phyloP scores from a whole-genome alignment of 2,888 invertebrate genomes.

The Perdita meconis region DNA sequence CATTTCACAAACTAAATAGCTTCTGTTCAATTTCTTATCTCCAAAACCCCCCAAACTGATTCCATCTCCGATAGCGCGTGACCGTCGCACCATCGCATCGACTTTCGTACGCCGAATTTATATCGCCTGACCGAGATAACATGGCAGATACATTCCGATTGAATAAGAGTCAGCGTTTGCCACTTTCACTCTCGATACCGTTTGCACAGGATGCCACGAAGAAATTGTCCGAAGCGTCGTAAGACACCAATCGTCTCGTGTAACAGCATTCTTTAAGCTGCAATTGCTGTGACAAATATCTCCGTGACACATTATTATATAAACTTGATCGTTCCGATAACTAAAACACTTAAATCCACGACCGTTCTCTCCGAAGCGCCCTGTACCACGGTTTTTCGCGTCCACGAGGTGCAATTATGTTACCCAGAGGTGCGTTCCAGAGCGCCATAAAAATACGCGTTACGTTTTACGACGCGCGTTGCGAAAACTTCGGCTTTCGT shows the following conservation, averaged over 20 bases:
- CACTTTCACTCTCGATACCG: slow-evolving; percentile 48
- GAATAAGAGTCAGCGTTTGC: slow-evolving; percentile 12
- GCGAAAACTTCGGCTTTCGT: slow-evolving; percentile 7
- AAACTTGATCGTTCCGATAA: not conserved
- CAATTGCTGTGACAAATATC: not conserved
- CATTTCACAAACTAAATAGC: too few relatives aligned
- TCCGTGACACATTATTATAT: not conserved
- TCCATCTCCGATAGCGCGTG: not conserved
- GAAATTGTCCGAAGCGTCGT: not conserved
- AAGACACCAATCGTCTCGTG: too few relatives aligned
- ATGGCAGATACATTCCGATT: not conserved
- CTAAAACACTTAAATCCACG: not conserved
- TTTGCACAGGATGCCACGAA: not conserved
- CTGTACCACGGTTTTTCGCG: not conserved
- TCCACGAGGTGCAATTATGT: not conserved
- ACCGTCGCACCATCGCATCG: not conserved
- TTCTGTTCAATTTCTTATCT: not conserved
- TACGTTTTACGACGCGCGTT: slow-evolving; percentile 4
- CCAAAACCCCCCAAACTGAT: not conserved
- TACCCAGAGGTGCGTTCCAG: not conserved
- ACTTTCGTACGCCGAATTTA: not conserved
- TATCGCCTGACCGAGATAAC: slow-evolving; percentile 2
- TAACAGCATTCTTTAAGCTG: not conserved
- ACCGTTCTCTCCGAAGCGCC: not conserved
- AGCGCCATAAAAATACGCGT: slow-evolving; percentile 5